These are phyloP conservation scores for Streptopelia turtur DNA, from an alignment of 2,797 vertebrate species.

Conservation along the genomic window DNA sequence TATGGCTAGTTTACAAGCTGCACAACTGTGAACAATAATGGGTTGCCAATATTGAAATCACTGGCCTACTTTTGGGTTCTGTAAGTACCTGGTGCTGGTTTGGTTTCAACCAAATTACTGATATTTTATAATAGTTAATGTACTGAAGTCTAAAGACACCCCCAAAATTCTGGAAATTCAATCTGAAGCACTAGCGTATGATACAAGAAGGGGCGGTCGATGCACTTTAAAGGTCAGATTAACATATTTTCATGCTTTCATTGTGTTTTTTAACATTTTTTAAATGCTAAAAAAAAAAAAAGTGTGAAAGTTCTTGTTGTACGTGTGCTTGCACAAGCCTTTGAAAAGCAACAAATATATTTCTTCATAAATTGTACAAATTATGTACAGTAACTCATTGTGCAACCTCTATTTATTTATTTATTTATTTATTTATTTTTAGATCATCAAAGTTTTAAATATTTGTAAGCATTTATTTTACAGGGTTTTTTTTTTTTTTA, in stretches of 20 bases:
- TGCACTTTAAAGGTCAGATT: not conserved
- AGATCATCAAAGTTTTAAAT: not conserved
- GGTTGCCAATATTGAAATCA: not conserved
- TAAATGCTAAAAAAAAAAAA: not conserved
- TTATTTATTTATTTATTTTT: not conserved
- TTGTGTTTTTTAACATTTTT: not conserved
- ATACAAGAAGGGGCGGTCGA: not conserved
- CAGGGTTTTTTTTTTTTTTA: not conserved
- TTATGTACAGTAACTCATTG: not conserved
- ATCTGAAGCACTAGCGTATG: accelerated
- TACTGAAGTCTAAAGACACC: not conserved
- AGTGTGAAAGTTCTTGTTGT: not conserved
- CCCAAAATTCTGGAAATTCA: not conserved
- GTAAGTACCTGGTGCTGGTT: not conserved
- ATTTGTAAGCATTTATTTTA: not conserved
- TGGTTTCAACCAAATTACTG: not conserved
- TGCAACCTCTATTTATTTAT: accelerated
- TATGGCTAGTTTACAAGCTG: not conserved
- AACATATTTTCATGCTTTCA: not conserved
- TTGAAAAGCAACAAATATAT: not conserved
- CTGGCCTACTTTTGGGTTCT: not conserved
- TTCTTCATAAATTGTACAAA: not conserved
- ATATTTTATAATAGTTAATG: not conserved
- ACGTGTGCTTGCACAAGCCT: accelerated
- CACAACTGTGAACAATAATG: not conserved